Percentiles rank a stretch among this genome's conserved stretches.
Conservation (phyloP, 2,113 vertebrate genomes). For the Nyctibius bracteatus region DNA sequence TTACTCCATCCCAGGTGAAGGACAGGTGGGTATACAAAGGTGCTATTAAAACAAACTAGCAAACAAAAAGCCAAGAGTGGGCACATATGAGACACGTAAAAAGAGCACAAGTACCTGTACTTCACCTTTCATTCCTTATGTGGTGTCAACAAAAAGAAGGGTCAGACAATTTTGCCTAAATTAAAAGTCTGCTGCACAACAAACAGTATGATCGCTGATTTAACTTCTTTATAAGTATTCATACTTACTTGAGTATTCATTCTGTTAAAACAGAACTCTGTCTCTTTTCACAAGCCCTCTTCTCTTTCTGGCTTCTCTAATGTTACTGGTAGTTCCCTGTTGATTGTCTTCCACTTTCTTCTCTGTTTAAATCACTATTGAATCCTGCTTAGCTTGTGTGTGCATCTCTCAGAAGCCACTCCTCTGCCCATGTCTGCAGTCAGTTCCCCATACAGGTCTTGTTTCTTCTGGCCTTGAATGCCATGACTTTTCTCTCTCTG, state of each 20-base stretch:
- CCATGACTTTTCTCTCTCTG: not conserved
- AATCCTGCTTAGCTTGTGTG: not conserved
- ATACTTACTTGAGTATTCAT: not conserved
- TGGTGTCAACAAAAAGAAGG: not conserved
- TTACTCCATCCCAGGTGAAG: not conserved
- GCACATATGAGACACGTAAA: accelerated
- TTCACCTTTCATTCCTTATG: not conserved
- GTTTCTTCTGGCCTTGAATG: not conserved
- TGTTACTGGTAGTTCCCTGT: not conserved
- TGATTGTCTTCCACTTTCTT: not conserved
- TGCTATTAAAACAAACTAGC: not conserved
- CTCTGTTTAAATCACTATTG: not conserved
- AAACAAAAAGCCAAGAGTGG: not conserved
- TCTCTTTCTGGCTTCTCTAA: not conserved
- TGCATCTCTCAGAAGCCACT: not conserved
- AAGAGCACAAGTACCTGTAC: not conserved
- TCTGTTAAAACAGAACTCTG: not conserved
- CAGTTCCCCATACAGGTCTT: not conserved
- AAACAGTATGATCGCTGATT: not conserved
- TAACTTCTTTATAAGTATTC: not conserved
- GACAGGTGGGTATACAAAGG: not conserved
- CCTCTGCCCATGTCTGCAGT: not conserved
- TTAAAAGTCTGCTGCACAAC: not conserved
- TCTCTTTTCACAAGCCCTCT: not conserved
- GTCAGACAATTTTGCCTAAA: not conserved